phyloP scores from a whole-genome alignment of 2,113 vertebrate species.

The Microcebus tavaratra region DNA sequence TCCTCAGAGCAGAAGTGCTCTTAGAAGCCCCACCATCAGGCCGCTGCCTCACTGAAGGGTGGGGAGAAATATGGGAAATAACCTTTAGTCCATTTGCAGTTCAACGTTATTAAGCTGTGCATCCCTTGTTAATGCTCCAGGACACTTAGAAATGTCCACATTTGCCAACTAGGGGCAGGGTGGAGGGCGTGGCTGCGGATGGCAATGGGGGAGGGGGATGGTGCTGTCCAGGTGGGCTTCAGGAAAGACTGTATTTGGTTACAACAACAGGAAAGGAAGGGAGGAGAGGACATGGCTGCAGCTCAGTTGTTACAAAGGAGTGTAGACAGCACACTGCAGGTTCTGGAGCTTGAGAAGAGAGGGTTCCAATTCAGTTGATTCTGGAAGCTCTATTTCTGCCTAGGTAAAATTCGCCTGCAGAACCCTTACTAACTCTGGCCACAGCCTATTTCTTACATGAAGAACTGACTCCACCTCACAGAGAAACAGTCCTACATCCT shows the following conservation, averaged over 20 bases:
- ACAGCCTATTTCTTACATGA: neutral
- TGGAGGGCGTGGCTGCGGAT: neutral
- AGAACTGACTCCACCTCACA: neutral
- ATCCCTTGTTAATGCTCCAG: neutral
- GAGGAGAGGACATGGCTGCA: neutral
- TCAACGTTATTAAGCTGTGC: neutral
- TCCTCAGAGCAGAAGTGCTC: constrained; percentile 22
- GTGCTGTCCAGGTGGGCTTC: neutral
- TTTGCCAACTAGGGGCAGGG: neutral
- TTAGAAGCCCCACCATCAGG: neutral
- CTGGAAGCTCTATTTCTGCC: neutral
- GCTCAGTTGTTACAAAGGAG: neutral
- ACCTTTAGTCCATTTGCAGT: neutral
- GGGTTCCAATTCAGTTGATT: neutral
- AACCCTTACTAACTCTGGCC: neutral
- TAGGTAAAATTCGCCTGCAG: neutral
- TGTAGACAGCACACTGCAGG: neutral
- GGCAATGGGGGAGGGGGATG: neutral
- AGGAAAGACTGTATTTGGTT: neutral
- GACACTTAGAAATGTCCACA: neutral
- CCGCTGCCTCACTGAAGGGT: neutral
- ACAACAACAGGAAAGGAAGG: neutral
- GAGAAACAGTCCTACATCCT: neutral
- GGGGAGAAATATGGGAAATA: neutral
- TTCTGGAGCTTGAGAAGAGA: neutral